These are phyloP conservation scores for Periplaneta americana DNA, from an alignment of 1,140 invertebrate genomes.

Conservation along the genomic window DNA sequence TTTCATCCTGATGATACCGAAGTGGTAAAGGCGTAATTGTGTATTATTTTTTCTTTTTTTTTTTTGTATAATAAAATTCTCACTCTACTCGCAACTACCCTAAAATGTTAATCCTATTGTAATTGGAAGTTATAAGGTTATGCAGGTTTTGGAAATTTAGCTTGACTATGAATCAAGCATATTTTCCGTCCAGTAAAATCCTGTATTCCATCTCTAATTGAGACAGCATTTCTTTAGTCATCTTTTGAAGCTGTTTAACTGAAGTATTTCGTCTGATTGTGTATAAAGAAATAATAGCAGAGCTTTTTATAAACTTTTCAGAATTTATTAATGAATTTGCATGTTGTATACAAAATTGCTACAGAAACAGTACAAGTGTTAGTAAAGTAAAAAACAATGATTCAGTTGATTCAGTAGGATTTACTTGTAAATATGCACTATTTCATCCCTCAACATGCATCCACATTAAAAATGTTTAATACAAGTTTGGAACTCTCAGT, in stretches of 20 bases:
- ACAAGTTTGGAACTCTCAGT: no score
- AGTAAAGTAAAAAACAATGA: no score
- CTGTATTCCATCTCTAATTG: not conserved
- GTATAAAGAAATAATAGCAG: no score
- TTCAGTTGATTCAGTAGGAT: no score
- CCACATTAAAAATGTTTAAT: no score
- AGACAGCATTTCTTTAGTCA: not conserved
- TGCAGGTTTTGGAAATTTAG: not conserved
- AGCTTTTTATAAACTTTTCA: no score
- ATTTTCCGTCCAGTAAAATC: not conserved
- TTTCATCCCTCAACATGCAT: no score
- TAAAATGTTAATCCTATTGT: not conserved
- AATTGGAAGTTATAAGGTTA: not conserved
- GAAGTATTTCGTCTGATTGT: no score
- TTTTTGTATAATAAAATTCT: not conserved
- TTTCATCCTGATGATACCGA: not conserved
- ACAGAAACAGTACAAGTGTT: no score
- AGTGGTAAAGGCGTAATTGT: not conserved
- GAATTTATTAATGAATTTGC: no score
- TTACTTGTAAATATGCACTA: no score
- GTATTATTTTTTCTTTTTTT: not conserved
- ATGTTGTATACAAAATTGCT: no score
- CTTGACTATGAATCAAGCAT: not conserved
- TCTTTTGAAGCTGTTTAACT: not conserved
- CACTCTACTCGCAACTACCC: not conserved